phyloP scores from a whole-genome alignment of 2,113 vertebrate species.

The Terrapene triunguis region DNA sequence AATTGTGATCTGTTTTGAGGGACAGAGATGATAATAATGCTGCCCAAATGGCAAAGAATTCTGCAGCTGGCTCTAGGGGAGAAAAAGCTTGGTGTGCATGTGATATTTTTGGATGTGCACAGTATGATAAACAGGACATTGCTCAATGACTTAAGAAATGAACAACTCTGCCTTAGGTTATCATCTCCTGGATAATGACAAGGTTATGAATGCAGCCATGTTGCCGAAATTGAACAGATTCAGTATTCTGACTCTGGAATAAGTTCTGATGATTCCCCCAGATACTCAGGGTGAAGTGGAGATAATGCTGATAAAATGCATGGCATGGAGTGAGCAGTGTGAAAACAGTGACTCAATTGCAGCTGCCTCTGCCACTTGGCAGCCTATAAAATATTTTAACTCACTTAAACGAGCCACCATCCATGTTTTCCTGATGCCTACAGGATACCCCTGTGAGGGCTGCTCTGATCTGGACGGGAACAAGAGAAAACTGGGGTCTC shows the following conservation, averaged over 20 bases:
- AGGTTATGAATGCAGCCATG: conserved; percentile 32
- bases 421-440: not conserved
- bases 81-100: not conserved
- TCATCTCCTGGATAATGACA: conserved; percentile 54
- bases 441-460: conserved; percentile 15
- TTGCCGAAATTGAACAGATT: conserved; percentile 65
- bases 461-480: not conserved
- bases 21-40: not conserved
- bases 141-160: conserved; percentile 66
- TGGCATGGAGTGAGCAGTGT: not conserved
- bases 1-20: not conserved
- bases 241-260: conserved; percentile 5
- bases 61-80: not conserved
- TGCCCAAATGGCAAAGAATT: not conserved
- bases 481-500: not conserved
- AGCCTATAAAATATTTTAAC: conserved; percentile 47
- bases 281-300: conserved; percentile 58
- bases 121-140: not conserved
- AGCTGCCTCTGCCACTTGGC: conserved; percentile 57
- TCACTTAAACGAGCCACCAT: conserved; percentile 51
- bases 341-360: conserved; percentile 54
- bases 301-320: conserved; percentile 59
- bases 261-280: conserved; percentile 65
- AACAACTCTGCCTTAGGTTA: conserved; percentile 35
- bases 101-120: not conserved